Evolutionary conservation across 2,888 invertebrate genomes (phyloP), one percentile per base, ranked within the genome.

Genomic region (Andricus quercusramuli): DNA sequence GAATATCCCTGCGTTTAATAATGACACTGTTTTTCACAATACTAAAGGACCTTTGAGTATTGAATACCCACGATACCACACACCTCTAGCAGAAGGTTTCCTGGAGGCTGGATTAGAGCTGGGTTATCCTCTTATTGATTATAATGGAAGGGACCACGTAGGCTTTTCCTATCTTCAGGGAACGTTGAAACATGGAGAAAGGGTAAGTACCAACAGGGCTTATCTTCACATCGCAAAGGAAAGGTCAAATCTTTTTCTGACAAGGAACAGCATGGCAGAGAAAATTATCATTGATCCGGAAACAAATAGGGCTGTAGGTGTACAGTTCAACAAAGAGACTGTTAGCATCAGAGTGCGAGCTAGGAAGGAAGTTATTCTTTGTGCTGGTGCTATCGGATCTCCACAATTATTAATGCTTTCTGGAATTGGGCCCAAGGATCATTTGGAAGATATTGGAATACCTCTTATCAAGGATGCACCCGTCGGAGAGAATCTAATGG

Each of bases 311-410:
- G 96, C 96, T 0, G 94, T 94, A 82, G 97, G 96, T 0, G 95
- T 97, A 0, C 94, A 96, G 86, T 96, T 95, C 83, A 91, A 94
- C 1, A 94, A 95, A 78, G 94, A 95, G 22, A 93, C 93, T 29
- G 84, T 86, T 37, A 89, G 85, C 15, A 87, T 89, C 29, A 93
- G 92, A 15, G 95, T 95, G 0, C 93, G 91, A 68, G 97, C 96
- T 0, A 94, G 94, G 3, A 96, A 95, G 88, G 96, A 96, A 93
- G 95, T 97, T 0, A 96, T 97, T 80, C 85, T 97, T 59, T 95
- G 96, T 62, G 96, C 96, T 1, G 97, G 97, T 8, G 95, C 97
- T 1, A 95, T 97, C n/a, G 96, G 96, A 90, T 95, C 96, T 1
- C 96, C 97, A 0, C 96, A 97, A 90, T 90, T 97, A 94, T 97